Evolutionary conservation across 2,888 invertebrate genomes (phyloP).

Genomic region (Lepidochitona cinerea): DNA sequence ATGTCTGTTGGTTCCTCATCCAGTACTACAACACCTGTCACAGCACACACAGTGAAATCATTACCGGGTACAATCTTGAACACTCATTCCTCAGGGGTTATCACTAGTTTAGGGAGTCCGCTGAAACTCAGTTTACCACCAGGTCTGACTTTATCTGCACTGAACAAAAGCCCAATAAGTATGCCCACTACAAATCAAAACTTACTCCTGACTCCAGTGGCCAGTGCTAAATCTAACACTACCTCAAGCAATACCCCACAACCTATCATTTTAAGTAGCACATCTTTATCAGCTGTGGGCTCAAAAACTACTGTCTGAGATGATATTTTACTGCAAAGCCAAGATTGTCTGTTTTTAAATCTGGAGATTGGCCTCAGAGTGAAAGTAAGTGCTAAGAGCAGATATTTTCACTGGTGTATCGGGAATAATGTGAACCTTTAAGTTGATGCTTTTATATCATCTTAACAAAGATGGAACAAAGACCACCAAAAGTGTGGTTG

Average conservation of each 20-base stretch:
- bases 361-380: too few relatives aligned
- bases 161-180: background rate
- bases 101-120: background rate
- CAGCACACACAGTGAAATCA: background rate
- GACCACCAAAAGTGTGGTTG: too few relatives aligned
- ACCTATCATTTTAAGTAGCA: background rate
- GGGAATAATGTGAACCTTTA: too few relatives aligned
- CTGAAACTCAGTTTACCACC: background rate
- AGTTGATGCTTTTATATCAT: too few relatives aligned
- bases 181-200: background rate
- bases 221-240: background rate
- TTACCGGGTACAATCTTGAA: background rate
- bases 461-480: too few relatives aligned
- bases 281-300: background rate
- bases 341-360: too few relatives aligned
- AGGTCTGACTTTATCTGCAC: background rate
- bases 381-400: too few relatives aligned
- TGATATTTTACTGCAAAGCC: too few relatives aligned
- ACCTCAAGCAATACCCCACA: background rate
- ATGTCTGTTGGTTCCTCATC: background rate
- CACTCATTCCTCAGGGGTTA: background rate
- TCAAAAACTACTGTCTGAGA: background rate
- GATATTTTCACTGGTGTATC: too few relatives aligned
- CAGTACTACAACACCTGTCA: background rate
- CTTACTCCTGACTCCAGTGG: background rate